A percentile compares a stretch with the other conserved stretches of the same genome.
Evolutionary conservation across 2,113 vertebrate species (phyloP).

Genomic region (Bufo bufo): DNA sequence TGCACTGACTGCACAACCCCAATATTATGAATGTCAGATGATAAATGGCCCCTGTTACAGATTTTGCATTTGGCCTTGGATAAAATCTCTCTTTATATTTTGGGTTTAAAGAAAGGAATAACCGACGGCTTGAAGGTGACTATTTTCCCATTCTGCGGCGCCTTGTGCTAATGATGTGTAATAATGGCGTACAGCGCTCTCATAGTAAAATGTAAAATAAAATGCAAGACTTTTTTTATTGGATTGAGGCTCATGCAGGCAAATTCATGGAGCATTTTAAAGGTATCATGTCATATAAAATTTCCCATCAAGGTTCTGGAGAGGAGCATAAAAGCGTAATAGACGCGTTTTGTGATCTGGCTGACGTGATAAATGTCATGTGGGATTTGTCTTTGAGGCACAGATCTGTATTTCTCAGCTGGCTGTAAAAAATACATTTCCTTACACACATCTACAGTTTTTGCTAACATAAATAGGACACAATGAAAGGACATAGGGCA

Average conservation of each 20-base stretch:
- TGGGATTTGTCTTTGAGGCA: constrained; percentile 24
- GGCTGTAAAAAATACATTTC: constrained; percentile 1
- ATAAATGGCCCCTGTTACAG: background rate
- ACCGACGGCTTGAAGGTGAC: constrained; percentile 17
- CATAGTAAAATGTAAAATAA: constrained; percentile 44
- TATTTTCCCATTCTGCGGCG: constrained; percentile 33
- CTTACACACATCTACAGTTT: background rate
- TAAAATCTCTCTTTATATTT: background rate
- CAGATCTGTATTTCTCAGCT: background rate
- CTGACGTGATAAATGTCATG: constrained; percentile 39
- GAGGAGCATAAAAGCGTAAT: constrained; percentile 38
- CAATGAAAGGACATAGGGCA: background rate
- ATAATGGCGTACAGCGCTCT: constrained; percentile 19
- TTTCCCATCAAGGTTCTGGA: constrained; percentile 40
- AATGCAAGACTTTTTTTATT: constrained; percentile 36
- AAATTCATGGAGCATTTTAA: constrained; percentile 50
- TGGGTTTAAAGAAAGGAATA: background rate
- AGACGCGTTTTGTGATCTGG: constrained; percentile 28
- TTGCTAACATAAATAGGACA: background rate
- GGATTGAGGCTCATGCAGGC: constrained; percentile 36
- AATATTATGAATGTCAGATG: background rate
- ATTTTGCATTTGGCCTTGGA: background rate
- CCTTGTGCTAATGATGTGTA: constrained; percentile 38
- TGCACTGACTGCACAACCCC: too few species aligned
- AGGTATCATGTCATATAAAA: constrained; percentile 48